These are phyloP conservation scores for Autographa pulchrina DNA, from an alignment of 2,888 invertebrate genomes.

Conservation along the genomic window DNA sequence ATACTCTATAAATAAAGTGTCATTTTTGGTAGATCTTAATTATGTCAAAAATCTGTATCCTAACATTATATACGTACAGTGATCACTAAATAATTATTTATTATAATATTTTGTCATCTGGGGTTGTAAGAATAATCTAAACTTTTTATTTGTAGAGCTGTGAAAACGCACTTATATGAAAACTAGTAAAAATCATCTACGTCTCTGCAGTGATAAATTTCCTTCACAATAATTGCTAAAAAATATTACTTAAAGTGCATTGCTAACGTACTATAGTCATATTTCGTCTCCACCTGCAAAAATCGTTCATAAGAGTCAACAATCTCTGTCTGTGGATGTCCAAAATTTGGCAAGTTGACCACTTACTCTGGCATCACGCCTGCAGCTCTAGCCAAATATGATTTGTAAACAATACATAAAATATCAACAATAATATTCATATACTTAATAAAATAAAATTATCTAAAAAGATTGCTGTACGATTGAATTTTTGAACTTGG, in stretches of 20 bases:
- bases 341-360: constrained; percentile 51
- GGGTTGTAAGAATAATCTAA: too few species aligned
- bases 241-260: too few species aligned
- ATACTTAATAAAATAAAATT: neutral
- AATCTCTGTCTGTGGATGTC: constrained; percentile 51
- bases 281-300: constrained; percentile 36
- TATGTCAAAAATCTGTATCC: neutral
- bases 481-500: neutral
- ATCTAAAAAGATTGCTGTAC: neutral
- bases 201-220: too few species aligned
- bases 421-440: constrained; percentile 23
- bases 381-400: constrained; percentile 45
- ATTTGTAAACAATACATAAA: constrained; percentile 36
- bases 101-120: too few species aligned
- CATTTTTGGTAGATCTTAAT: neutral
- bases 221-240: too few species aligned
- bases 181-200: too few species aligned
- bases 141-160: neutral
- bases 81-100: too few species aligned
- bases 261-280: too few species aligned
- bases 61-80: neutral
- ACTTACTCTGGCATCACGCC: constrained; percentile 38
- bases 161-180: neutral
- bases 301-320: constrained; percentile 47
- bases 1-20: neutral